These are phyloP conservation scores for Ciconia nigra DNA, from an alignment of 2,797 vertebrate species.

Conservation along the genomic window DNA sequence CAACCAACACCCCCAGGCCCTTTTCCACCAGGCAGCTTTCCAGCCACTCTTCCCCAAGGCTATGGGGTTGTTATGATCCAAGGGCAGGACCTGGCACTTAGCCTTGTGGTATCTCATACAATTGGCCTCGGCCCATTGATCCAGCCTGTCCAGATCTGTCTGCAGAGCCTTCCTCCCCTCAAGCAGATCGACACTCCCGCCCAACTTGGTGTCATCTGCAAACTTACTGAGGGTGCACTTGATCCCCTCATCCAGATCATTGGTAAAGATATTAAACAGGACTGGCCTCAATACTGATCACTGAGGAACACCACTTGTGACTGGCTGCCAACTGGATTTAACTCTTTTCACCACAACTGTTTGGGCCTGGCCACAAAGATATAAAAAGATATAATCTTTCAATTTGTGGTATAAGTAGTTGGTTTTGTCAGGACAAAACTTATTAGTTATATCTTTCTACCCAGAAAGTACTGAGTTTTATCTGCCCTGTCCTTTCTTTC, in stretches of 20 bases:
- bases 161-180: not conserved
- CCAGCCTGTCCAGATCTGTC: not conserved
- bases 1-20: not conserved
- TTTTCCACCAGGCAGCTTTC: not conserved
- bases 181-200: not conserved
- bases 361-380: not conserved
- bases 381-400: not conserved
- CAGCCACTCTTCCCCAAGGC: not conserved
- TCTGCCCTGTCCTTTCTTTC: not conserved
- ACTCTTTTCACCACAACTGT: not conserved
- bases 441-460: not conserved
- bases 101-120: not conserved
- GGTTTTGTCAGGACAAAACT: not conserved
- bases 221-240: not conserved
- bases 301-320: not conserved
- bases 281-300: not conserved
- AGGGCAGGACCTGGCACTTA: rapidly evolving
- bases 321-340: rapidly evolving
- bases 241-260: not conserved
- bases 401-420: not conserved
- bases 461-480: not conserved
- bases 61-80: not conserved
- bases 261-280: not conserved
- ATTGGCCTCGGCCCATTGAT: rapidly evolving
- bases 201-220: not conserved